These are phyloP conservation scores for Bugulina stolonifera DNA, from an alignment of 2,888 invertebrate species.

Conservation along the genomic window DNA sequence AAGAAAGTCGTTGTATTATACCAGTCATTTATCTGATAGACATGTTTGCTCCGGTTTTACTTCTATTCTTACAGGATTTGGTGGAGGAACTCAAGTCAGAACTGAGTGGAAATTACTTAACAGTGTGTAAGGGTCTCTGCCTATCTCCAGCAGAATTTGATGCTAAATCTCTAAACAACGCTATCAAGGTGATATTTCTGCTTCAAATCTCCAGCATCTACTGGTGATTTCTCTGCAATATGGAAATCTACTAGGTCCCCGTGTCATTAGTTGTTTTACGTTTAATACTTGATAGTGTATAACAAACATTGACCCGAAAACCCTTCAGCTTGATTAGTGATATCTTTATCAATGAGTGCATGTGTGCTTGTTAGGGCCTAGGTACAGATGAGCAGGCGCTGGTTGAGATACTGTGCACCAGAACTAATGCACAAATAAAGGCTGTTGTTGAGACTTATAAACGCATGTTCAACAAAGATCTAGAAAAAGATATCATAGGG, in stretches of 20 bases:
- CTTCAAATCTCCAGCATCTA: too few relatives aligned
- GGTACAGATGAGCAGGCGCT: conserved; percentile 53
- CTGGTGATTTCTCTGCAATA: too few relatives aligned
- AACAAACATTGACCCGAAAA: too few relatives aligned
- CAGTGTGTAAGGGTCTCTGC: conserved; percentile 43
- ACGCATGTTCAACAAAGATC: conserved; percentile 46
- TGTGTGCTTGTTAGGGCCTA: too few relatives aligned
- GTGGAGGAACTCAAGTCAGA: conserved; percentile 48
- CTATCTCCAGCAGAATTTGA: conserved; percentile 50
- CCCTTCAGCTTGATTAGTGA: too few relatives aligned
- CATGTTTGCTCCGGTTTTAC: neutral
- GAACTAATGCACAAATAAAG: conserved; percentile 49
- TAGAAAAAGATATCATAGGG: conserved; percentile 48
- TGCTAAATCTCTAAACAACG: conserved; percentile 47
- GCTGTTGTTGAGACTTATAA: conserved; percentile 48
- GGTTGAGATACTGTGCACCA: conserved; percentile 51
- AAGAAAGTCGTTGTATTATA: too few relatives aligned
- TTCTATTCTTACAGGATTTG: conserved; percentile 39
- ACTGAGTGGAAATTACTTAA: conserved; percentile 49
- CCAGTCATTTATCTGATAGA: neutral
- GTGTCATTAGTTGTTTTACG: too few relatives aligned
- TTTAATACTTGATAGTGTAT: too few relatives aligned
- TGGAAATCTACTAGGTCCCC: too few relatives aligned
- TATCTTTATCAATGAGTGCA: too few relatives aligned
- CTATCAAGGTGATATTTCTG: too few relatives aligned